These are phyloP conservation scores for Grallaria varia DNA, from an alignment of 2,113 vertebrate species.

Conservation along the genomic window DNA sequence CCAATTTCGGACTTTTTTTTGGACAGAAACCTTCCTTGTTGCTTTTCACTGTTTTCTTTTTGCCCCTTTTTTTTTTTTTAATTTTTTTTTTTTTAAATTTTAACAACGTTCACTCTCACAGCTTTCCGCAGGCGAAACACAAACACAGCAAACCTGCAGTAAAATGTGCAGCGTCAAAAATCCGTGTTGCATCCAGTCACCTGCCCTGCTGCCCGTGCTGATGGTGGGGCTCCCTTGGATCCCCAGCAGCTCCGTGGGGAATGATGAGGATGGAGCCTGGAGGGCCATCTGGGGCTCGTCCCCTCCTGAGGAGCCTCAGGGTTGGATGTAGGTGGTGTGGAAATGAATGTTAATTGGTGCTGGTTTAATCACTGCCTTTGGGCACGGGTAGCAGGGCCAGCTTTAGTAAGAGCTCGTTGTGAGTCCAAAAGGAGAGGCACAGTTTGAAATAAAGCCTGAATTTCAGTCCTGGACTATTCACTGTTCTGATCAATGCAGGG, in stretches of 20 bases:
- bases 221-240: neutral
- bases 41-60: conserved; percentile 54
- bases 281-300: accelerated
- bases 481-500: accelerated
- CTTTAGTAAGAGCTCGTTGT: accelerated
- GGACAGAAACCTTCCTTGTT: conserved; percentile 62
- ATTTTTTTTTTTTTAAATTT: neutral
- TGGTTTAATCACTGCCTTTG: neutral
- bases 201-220: neutral
- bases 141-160: neutral
- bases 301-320: neutral
- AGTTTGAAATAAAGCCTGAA: neutral
- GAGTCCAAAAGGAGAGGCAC: neutral
- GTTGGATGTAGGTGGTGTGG: neutral
- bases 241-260: accelerated
- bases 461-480: neutral
- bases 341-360: neutral
- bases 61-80: neutral
- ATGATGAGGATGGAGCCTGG: neutral
- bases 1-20: conserved; percentile 37
- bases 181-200: neutral
- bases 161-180: neutral
- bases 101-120: conserved; percentile 20
- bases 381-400: neutral
- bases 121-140: conserved; percentile 45